Evolutionary conservation across 2,113 vertebrate genomes (phyloP), one percentile per base, ranked within the genome.

Genomic region (Pterocles burchelli): DNA sequence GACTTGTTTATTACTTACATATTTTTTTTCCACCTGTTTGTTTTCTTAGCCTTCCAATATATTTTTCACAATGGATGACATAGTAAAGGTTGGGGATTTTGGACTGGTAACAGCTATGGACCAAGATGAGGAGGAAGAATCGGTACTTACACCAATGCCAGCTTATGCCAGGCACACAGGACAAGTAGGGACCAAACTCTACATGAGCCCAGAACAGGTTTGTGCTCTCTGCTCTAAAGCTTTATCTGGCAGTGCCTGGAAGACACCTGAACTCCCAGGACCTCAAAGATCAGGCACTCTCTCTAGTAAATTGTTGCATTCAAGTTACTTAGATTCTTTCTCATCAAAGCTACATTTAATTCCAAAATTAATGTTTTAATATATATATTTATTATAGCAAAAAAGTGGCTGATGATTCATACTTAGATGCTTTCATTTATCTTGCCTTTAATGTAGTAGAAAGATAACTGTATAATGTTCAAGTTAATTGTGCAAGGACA

Each of bases 141-240:
- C 96, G 1, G 98, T 98, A 48, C 98, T 99, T 86, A 99, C 99
- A 7, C 99, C 99, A 9, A 99, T 99, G 97, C 99, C 99, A 18
- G 98, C 98, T 31, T 99, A 99, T 20, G 99, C 99, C 82, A 98
- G 99, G 7, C 99, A 99, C 98, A 99, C 99, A 6, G 99, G 99
- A 70, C 99, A 99, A 97, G 99, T 99, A 36, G 99, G 99, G 92
- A 99, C 99, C 90, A 99, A 99, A 90, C 99, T 99, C 21, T 99
- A 99, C 97, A 99, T 99, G 99, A 99, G 99, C 96, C 99, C 99
- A 1, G 99, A 99, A 95, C 99, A 99, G 99, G 99, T 99, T 91
- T 96, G 98, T 97, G 61, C 61, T 88, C 55, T 76, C 65, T 92
- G 20, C 31, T 84, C 46, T 66, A 21, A 38, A 87, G 45, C 26